Percentiles rank a stretch among this genome's conserved stretches.
Conservation (phyloP, 2,797 vertebrate genomes). For the Eurystomus glaucurus region DNA sequence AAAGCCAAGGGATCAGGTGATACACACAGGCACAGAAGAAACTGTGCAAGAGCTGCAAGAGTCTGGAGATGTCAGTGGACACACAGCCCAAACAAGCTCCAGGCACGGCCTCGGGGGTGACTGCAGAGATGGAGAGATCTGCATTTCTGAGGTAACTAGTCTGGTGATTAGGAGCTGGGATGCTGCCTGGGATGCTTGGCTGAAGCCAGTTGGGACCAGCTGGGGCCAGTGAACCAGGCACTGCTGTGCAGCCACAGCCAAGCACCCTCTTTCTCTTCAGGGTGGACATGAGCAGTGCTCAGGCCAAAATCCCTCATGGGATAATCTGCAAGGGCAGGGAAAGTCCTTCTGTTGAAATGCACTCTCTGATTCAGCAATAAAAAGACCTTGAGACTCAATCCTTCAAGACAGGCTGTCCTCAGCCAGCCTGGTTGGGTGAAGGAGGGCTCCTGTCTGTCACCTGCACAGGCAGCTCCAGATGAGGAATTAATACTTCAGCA, state of each 20-base stretch:
- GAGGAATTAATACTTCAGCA: not conserved
- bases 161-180: not conserved
- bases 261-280: not conserved
- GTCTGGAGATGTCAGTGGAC: not conserved
- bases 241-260: not conserved
- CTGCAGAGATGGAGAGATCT: not conserved
- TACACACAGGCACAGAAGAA: not conserved
- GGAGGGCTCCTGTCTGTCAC: not conserved
- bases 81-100: not conserved
- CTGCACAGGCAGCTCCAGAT: not conserved
- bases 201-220: not conserved
- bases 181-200: not conserved
- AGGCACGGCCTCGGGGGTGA: rapidly evolving
- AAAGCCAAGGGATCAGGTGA: not conserved
- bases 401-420: not conserved
- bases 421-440: not conserved
- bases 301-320: not conserved
- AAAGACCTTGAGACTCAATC: not conserved
- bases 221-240: not conserved
- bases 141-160: not conserved
- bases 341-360: not conserved
- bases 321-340: not conserved
- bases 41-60: not conserved
- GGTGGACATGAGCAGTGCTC: not conserved
- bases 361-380: not conserved